These are phyloP conservation scores for Haliaeetus leucogaster DNA, from an alignment of 2,113 vertebrate genomes.

Conservation along the genomic window DNA sequence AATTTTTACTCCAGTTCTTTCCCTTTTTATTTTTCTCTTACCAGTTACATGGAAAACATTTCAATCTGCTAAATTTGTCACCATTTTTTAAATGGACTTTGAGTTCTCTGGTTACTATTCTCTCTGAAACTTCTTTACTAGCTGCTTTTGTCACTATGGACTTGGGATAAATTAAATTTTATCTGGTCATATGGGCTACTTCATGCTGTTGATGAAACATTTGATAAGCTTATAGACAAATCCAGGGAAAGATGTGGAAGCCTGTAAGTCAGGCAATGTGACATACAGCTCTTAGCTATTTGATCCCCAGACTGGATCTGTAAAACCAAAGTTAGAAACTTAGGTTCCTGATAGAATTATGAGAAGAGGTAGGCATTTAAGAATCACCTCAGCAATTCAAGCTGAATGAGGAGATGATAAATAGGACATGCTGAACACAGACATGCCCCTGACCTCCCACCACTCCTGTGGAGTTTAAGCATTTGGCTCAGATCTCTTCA, in stretches of 20 bases:
- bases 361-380: not conserved
- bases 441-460: not conserved
- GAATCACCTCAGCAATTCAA: not conserved
- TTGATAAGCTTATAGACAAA: not conserved
- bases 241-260: not conserved
- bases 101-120: not conserved
- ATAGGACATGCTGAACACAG: not conserved
- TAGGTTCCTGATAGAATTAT: not conserved
- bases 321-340: not conserved
- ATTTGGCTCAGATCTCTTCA: not conserved
- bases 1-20: not conserved
- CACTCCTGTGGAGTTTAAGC: not conserved
- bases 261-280: not conserved
- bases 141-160: not conserved
- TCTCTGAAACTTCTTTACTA: not conserved
- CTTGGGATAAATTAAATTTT: not conserved
- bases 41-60: not conserved
- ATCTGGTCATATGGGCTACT: not conserved
- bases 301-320: not conserved
- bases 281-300: not conserved
- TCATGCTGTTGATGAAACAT: not conserved
- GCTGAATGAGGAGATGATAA: not conserved
- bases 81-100: not conserved
- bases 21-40: not conserved
- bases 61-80: not conserved